These are phyloP conservation scores for Drosophila kambysellisi DNA, from an alignment of 2,888 invertebrate species.

Conservation along the genomic window DNA sequence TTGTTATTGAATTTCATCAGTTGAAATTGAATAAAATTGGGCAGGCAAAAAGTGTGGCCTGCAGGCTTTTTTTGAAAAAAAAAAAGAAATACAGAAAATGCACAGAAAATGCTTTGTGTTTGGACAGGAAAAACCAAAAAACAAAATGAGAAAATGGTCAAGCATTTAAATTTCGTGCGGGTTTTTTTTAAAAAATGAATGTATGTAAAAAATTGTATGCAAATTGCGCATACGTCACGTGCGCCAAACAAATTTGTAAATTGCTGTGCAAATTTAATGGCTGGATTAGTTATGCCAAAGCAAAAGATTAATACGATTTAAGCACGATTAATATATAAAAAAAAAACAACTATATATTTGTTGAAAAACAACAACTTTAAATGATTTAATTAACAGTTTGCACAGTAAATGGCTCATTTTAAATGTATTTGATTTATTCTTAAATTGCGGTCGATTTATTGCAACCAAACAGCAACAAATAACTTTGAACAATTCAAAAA, in stretches of 20 bases:
- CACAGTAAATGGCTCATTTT: conserved; percentile 25
- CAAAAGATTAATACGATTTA: conserved; percentile 37
- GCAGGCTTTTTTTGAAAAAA: neutral
- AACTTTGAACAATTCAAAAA: conserved; percentile 59
- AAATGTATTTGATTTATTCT: conserved; percentile 71
- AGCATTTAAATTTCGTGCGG: conserved; percentile 24
- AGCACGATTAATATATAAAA: conserved; percentile 14
- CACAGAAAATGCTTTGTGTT: conserved; percentile 4
- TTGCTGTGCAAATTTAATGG: conserved; percentile 13
- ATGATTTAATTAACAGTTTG: conserved; percentile 69
- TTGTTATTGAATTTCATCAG: conserved; percentile 12
- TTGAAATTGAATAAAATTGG: conserved; percentile 42
- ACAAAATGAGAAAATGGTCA: neutral
- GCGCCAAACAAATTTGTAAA: conserved; percentile 24
- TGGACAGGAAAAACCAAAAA: conserved; percentile 1
- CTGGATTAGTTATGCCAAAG: conserved; percentile 17
- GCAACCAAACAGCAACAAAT: conserved; percentile 40
- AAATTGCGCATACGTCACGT: conserved; percentile 59
- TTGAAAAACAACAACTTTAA: conserved; percentile 2
- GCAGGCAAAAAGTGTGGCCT: conserved; percentile 23
- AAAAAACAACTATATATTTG: neutral
- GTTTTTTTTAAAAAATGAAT: conserved; percentile 17
- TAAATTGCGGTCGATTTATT: conserved; percentile 64
- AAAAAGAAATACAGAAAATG: neutral
- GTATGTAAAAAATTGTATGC: conserved; percentile 2